These are phyloP conservation scores for Halcyon smyrnensis DNA, from an alignment of 2,797 vertebrate genomes.

Conservation along the genomic window DNA sequence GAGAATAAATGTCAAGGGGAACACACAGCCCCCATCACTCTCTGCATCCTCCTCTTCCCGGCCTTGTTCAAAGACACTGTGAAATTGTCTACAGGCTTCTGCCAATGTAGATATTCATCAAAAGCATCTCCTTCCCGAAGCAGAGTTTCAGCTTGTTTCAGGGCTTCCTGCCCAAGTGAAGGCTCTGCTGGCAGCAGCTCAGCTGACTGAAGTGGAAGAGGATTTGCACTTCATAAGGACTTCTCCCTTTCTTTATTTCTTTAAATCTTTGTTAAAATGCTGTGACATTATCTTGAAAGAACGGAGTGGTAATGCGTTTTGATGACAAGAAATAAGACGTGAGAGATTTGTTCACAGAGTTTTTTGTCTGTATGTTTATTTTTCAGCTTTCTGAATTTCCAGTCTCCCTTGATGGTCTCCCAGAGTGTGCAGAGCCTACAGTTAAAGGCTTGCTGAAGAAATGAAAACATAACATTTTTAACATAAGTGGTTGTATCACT, in stretches of 20 bases:
- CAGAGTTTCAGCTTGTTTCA: neutral
- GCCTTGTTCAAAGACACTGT: neutral
- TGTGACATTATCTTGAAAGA: neutral
- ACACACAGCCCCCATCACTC: neutral
- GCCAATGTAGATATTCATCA: neutral
- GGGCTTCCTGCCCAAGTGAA: neutral
- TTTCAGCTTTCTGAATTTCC: neutral
- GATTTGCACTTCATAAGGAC: neutral
- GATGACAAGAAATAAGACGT: neutral
- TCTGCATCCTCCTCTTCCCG: neutral
- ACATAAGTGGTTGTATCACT: constrained; percentile 36
- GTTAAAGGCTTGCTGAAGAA: neutral
- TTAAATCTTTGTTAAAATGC: neutral
- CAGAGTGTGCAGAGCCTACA: neutral
- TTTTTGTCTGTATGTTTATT: neutral
- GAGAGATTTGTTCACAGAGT: neutral
- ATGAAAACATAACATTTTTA: neutral
- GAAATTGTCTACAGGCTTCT: neutral
- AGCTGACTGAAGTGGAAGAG: neutral
- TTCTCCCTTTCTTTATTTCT: neutral
- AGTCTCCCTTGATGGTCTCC: neutral
- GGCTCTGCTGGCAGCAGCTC: neutral
- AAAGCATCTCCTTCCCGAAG: neutral
- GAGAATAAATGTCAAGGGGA: neutral
- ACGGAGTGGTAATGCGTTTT: neutral